phyloP scores from a whole-genome alignment of 2,797 vertebrate species.

The Sebastiscus albofasciatus region DNA sequence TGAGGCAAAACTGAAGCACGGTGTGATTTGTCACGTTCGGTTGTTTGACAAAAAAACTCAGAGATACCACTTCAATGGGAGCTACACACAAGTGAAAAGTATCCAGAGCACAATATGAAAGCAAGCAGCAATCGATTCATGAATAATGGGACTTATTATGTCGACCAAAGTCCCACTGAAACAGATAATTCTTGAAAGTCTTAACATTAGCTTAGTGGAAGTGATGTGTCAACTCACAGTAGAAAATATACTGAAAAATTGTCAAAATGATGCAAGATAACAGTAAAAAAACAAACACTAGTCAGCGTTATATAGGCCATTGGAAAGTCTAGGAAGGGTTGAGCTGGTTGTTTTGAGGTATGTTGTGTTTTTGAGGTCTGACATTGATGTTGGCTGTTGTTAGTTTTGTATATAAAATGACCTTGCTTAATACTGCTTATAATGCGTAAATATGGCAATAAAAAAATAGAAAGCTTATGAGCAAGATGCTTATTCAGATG shows the following conservation, averaged over 20 bases:
- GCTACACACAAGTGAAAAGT: background rate
- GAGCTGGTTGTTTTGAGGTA: conserved; percentile 66
- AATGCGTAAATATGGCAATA: conserved; percentile 36
- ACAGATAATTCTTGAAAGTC: background rate
- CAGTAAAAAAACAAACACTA: background rate
- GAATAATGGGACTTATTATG: background rate
- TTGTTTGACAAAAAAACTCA: background rate
- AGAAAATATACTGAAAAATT: background rate
- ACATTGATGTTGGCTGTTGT: conserved; percentile 17
- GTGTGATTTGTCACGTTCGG: background rate
- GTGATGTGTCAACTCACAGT: background rate
- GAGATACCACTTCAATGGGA: background rate
- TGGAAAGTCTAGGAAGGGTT: conserved; percentile 42
- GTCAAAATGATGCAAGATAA: background rate
- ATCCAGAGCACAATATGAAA: background rate
- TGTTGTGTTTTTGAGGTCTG: conserved; percentile 57
- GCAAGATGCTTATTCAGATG: background rate
- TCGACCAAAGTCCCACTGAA: background rate
- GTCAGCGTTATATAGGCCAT: conserved; percentile 38
- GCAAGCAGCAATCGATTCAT: background rate
- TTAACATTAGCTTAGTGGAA: background rate
- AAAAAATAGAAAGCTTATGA: conserved; percentile 3
- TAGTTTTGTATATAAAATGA: conserved; percentile 7
- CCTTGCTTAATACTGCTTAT: background rate
- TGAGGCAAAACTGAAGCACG: conserved; percentile 2